A percentile compares a stretch with the other conserved stretches of the same genome.
phyloP scores from a whole-genome alignment of 2,797 vertebrate species.

The Podargus strigoides region DNA sequence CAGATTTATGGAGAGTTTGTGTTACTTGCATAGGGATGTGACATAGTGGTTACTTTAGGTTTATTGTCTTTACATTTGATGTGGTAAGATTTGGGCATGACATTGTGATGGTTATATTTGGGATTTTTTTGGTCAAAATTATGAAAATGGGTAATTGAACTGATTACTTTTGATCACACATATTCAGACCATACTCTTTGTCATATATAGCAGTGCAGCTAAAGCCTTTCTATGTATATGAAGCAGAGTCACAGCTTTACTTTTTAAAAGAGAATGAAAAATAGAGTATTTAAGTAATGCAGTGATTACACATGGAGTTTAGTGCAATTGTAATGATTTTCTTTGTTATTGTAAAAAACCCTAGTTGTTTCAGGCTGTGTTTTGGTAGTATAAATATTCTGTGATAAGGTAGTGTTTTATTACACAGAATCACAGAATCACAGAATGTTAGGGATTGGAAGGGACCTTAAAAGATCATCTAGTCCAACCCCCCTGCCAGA shows the following conservation, averaged over 20 bases:
- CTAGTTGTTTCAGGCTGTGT: conserved; percentile 8
- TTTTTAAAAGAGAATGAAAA: neutral
- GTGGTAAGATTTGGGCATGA: neutral
- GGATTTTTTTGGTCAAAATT: neutral
- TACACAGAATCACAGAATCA: too few species aligned
- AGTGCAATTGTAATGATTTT: neutral
- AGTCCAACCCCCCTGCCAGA: too few species aligned
- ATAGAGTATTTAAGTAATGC: neutral
- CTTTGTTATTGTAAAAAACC: conserved; percentile 23
- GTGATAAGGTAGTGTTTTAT: conserved; percentile 50
- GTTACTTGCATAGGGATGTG: neutral
- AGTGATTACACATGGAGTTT: neutral
- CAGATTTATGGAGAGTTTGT: neutral
- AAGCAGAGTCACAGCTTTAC: neutral
- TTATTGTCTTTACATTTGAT: fast-evolving
- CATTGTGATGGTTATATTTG: neutral
- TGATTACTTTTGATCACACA: fast-evolving
- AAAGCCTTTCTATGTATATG: neutral
- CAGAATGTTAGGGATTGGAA: too few species aligned
- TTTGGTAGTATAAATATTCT: conserved; percentile 48
- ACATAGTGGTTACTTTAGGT: neutral
- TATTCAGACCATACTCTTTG: neutral
- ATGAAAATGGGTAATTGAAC: neutral
- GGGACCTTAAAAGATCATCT: too few species aligned
- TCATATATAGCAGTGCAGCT: neutral